These are phyloP conservation scores for Umimayanthus kanabou DNA, from an alignment of 92 coral and sea anemone genomes.

Conservation along the genomic window DNA sequence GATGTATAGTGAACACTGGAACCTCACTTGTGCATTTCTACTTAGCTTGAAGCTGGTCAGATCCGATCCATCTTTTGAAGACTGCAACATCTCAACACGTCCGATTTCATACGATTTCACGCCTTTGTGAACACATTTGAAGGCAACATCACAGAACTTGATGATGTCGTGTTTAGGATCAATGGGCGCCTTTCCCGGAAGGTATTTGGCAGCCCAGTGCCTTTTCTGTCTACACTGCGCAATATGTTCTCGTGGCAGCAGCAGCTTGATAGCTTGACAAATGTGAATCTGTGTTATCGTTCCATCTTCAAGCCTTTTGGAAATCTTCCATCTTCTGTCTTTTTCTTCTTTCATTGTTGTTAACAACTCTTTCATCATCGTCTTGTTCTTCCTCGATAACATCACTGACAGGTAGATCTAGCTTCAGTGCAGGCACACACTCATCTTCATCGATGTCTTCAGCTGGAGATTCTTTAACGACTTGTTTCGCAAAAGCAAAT, in stretches of 20 bases:
- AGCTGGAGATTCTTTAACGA: conserved; percentile 25
- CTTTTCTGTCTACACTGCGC: conserved; percentile 58
- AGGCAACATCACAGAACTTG: conserved; percentile 51
- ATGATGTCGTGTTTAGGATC: conserved; percentile 61
- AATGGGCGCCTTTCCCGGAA: conserved; percentile 58
- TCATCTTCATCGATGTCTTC: conserved; percentile 45
- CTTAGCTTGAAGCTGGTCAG: no score
- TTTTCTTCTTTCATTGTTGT: conserved; percentile 6
- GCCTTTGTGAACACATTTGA: conserved; percentile 38
- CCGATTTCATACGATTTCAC: conserved; percentile 36
- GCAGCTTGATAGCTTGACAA: conserved; percentile 50
- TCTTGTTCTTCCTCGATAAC: conserved; percentile 13
- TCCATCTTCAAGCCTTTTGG: conserved; percentile 34
- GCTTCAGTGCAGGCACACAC: conserved; percentile 4
- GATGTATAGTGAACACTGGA: conserved; percentile 40
- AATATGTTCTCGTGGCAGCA: conserved; percentile 52
- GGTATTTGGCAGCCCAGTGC: conserved; percentile 63
- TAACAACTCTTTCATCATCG: conserved; percentile 17
- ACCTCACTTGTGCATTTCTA: no score
- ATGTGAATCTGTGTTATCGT: conserved; percentile 40
- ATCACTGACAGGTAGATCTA: not conserved
- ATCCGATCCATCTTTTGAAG: conserved; percentile 45
- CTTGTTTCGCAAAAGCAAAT: not conserved
- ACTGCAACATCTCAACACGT: conserved; percentile 47
- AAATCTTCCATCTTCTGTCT: conserved; percentile 34